Evolutionary conservation across 2,888 invertebrate genomes (phyloP).

Genomic region (Hydropsyche betteni): DNA sequence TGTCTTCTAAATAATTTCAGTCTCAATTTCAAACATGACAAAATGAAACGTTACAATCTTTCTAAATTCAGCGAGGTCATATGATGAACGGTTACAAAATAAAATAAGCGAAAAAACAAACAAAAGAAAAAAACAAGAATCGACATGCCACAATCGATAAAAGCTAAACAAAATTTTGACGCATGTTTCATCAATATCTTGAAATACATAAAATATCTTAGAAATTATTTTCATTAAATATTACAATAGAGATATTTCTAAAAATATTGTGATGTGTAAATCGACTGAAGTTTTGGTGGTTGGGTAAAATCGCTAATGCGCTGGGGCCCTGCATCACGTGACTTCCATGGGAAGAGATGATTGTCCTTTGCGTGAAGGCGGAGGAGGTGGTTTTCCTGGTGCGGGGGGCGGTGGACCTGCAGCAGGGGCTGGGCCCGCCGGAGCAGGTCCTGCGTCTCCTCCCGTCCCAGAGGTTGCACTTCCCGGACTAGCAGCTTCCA

Average conservation of each 20-base stretch:
- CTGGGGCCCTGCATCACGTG: conserved; percentile 60
- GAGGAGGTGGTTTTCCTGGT: conserved; percentile 35
- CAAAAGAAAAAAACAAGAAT: no score
- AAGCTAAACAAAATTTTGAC: no score
- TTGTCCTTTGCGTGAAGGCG: conserved; percentile 54
- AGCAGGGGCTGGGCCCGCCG: conserved; percentile 33
- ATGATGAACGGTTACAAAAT: no score
- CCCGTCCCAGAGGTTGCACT: conserved; percentile 20
- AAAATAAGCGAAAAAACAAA: no score
- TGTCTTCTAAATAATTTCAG: no score
- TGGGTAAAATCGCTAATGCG: conserved; percentile 37
- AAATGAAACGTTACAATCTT: no score
- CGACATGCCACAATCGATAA: no score
- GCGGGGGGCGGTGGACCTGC: conserved; percentile 28
- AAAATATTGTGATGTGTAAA: conserved; percentile 36
- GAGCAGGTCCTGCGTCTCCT: conserved; percentile 31
- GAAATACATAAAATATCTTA: no score
- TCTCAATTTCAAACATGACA: no score
- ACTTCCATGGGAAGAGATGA: conserved; percentile 62
- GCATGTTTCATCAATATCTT: no score
- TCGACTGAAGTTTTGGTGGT: conserved; percentile 30
- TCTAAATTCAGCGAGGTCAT: no score
- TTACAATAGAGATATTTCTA: conserved; percentile 17
- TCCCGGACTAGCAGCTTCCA: conserved; percentile 28
- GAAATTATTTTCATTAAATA: no score